phyloP scores from a whole-genome alignment of 2,797 vertebrate species.

The Lacerta agilis region DNA sequence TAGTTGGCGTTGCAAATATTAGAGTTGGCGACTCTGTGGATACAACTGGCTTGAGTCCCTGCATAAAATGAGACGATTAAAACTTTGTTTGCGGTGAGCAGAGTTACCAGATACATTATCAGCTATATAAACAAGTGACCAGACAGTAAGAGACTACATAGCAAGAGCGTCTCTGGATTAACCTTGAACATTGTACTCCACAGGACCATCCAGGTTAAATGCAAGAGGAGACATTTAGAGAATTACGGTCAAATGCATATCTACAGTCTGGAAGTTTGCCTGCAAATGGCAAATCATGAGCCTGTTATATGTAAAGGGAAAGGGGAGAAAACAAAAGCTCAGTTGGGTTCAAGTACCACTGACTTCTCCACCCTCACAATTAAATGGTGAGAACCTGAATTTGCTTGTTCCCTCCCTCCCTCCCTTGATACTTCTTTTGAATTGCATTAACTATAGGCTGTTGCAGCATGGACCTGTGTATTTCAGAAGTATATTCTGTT shows the following conservation, averaged over 20 bases:
- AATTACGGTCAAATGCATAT: background rate
- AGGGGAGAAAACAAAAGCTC: background rate
- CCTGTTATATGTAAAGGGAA: background rate
- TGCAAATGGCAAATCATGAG: background rate
- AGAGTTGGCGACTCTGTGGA: slow-evolving; percentile 82
- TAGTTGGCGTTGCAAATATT: slow-evolving; percentile 88
- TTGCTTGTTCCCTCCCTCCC: background rate
- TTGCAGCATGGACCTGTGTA: background rate
- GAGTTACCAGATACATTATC: slow-evolving; percentile 23
- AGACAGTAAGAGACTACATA: background rate
- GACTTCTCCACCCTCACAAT: background rate
- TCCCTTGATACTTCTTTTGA: background rate
- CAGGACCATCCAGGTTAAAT: background rate
- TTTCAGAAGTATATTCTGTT: background rate
- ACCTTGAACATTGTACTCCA: background rate
- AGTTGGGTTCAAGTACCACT: background rate
- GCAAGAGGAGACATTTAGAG: background rate
- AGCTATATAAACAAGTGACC: slow-evolving; percentile 6
- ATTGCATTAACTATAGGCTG: background rate
- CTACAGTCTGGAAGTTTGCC: background rate
- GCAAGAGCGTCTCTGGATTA: background rate
- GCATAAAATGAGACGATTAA: slow-evolving; percentile 59
- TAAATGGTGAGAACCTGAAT: background rate
- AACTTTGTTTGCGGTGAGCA: slow-evolving; percentile 42
- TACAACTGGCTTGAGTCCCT: slow-evolving; percentile 87